Evolutionary conservation across 2,888 invertebrate genomes (phyloP).

Genomic region (Himalopsyche tibetana): DNA sequence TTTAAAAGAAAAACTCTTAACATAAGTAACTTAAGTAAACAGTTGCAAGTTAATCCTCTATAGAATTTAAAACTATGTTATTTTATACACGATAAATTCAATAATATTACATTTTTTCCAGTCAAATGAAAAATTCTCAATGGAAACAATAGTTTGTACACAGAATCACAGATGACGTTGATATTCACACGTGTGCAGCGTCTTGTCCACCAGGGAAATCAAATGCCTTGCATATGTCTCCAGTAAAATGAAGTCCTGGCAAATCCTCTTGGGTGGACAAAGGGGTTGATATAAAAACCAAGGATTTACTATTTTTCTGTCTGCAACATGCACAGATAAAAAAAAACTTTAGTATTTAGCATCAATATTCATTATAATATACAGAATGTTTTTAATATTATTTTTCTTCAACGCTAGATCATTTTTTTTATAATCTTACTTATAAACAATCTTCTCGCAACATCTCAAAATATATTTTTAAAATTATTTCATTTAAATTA

Average conservation of each 20-base stretch:
- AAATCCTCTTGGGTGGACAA: conserved; percentile 13
- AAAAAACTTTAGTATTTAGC: too few relatives aligned
- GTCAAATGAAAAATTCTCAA: neutral
- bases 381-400: too few relatives aligned
- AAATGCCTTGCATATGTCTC: conserved; percentile 45
- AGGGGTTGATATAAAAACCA: conserved; percentile 31
- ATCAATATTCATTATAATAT: too few relatives aligned
- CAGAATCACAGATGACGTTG: conserved; percentile 20
- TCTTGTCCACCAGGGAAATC: conserved; percentile 54
- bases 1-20: too few relatives aligned
- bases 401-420: too few relatives aligned
- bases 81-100: neutral
- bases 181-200: conserved; percentile 42
- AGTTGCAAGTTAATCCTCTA: too few relatives aligned
- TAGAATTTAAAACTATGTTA: too few relatives aligned
- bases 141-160: neutral
- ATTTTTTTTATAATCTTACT: too few relatives aligned
- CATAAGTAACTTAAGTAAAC: too few relatives aligned
- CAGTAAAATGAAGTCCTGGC: neutral
- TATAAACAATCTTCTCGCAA: too few relatives aligned
- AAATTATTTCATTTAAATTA: too few relatives aligned
- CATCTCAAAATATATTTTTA: too few relatives aligned
- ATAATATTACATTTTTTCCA: neutral
- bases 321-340: neutral
- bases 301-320: neutral